These are phyloP conservation scores for Tyrophagus putrescentiae DNA, from an alignment of 1,140 invertebrate species.

Conservation along the genomic window DNA sequence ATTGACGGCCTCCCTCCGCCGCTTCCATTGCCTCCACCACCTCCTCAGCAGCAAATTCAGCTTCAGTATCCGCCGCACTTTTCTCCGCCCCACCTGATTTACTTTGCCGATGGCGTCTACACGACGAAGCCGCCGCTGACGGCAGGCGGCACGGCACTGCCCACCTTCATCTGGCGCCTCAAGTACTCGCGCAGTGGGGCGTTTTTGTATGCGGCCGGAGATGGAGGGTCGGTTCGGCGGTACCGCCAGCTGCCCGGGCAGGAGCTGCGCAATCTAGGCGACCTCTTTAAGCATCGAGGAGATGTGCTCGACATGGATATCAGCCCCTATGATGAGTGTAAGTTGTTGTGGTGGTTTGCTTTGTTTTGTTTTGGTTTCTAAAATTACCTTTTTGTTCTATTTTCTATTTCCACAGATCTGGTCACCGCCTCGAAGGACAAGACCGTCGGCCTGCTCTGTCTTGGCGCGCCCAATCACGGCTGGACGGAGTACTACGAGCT, in stretches of 20 bases:
- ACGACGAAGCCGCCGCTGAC: no score
- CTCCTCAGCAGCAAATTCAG: no score
- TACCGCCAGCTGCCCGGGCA: conserved; percentile 37
- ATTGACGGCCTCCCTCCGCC: no score
- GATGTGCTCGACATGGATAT: conserved; percentile 42
- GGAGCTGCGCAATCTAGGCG: conserved; percentile 38
- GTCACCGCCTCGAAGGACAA: conserved; percentile 41
- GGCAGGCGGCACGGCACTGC: no score
- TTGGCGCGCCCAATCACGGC: conserved; percentile 41
- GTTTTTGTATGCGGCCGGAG: conserved; percentile 38
- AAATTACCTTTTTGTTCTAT: not conserved
- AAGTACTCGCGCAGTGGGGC: conserved; percentile 40
- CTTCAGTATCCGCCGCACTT: no score
- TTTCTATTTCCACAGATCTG: conserved; percentile 33
- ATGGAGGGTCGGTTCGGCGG: conserved; percentile 36
- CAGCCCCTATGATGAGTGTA: conserved; percentile 43
- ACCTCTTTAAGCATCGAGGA: conserved; percentile 38
- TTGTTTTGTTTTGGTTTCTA: not conserved
- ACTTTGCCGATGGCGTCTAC: no score
- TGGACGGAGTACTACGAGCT: conserved; percentile 40
- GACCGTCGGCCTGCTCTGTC: conserved; percentile 38
- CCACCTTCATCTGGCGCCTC: conserved; percentile 38
- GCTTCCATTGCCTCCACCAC: no score
- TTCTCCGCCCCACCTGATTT: not conserved
- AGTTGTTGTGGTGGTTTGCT: conserved; percentile 32